Evolutionary conservation across 2,113 vertebrate species (phyloP).

Genomic region (Mobula hypostoma): DNA sequence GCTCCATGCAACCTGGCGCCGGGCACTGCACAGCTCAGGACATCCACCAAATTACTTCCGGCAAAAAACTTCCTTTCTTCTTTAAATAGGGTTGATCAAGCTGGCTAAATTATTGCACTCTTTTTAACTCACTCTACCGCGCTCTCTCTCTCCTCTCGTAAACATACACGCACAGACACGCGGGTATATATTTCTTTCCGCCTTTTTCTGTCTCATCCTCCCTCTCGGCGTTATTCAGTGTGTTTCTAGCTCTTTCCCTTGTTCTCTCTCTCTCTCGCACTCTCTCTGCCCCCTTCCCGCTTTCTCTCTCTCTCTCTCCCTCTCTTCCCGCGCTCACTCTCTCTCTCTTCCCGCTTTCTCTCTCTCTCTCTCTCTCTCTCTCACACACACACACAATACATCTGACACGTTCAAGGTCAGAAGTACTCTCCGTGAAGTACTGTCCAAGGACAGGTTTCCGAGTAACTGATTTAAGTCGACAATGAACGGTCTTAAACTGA

Average conservation of each 20-base stretch:
- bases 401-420: background rate
- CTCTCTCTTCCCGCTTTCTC: no score
- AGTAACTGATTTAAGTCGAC: background rate
- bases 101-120: background rate
- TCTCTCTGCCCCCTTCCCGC: background rate
- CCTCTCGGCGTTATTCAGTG: no score
- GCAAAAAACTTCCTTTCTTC: background rate
- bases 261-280: background rate
- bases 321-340: no score
- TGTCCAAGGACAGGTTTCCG: background rate
- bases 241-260: background rate
- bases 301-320: no score
- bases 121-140: no score
- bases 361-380: no score
- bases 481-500: background rate
- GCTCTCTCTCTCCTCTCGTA: background rate
- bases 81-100: background rate
- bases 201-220: no score
- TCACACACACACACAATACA: no score
- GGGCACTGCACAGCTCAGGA: background rate
- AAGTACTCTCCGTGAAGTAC: background rate
- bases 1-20: background rate
- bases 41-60: background rate
- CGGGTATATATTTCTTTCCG: no score
- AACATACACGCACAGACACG: no score